Evolutionary conservation across 1,140 invertebrate species (phyloP).

Genomic region (Asbolus verrucosus): DNA sequence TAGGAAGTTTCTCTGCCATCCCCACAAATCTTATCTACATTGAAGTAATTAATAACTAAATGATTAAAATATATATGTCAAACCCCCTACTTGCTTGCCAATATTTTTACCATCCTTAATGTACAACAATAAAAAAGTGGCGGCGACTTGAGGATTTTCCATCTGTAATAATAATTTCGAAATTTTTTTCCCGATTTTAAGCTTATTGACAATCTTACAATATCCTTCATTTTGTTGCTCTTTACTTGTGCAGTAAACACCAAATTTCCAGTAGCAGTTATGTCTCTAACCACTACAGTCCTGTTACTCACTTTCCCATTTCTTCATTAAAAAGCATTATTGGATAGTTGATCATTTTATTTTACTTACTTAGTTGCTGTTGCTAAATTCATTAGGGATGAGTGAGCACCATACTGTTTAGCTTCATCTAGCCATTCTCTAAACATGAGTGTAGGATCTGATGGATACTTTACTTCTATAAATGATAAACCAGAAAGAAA

Average conservation of each 20-base stretch:
- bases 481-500: not conserved
- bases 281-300: conserved; percentile 65
- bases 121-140: conserved; percentile 68
- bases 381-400: conserved; percentile 41
- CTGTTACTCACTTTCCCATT: conserved; percentile 66
- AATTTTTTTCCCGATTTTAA: no score
- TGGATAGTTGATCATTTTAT: no score
- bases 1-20: conserved; percentile 32
- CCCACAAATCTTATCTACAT: conserved; percentile 51
- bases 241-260: conserved; percentile 67
- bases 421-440: conserved; percentile 36
- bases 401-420: not conserved
- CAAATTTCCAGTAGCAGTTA: conserved; percentile 67
- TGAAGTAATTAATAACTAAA: no score
- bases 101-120: conserved; percentile 61
- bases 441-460: conserved; percentile 39
- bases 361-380: conserved; percentile 46
- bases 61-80: no score
- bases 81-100: conserved; percentile 63
- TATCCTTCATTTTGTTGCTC: conserved; percentile 66
- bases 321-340: conserved; percentile 60
- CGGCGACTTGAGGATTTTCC: conserved; percentile 66
- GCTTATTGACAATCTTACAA: conserved; percentile 63
- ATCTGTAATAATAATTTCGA: conserved; percentile 60
- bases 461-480: conserved; percentile 10